These are phyloP conservation scores for Drosophila glabriapex DNA, from an alignment of 2,888 invertebrate genomes.

Conservation along the genomic window DNA sequence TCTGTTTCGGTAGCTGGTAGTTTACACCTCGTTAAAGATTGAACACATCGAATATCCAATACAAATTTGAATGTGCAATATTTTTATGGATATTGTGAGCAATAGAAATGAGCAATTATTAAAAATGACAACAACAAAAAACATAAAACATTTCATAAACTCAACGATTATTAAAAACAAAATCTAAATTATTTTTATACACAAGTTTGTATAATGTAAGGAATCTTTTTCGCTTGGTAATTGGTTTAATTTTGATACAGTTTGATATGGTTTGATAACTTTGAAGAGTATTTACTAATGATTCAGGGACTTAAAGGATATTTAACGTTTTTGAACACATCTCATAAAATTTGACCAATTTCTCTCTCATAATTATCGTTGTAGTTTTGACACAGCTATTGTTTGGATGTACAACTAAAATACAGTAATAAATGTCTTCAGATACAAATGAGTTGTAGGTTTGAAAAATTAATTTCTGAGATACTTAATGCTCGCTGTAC, in stretches of 20 bases:
- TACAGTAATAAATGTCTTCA: constrained; percentile 18
- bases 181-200: too few relatives aligned
- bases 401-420: not conserved
- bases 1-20: constrained; percentile 45
- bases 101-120: not conserved
- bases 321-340: not conserved
- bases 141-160: too few relatives aligned
- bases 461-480: not conserved
- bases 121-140: not conserved
- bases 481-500: constrained; percentile 20
- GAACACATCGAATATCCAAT: not conserved
- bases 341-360: not conserved
- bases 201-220: not conserved
- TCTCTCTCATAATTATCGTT: not conserved
- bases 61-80: not conserved
- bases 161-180: too few relatives aligned
- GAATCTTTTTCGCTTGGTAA: not conserved
- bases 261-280: not conserved
- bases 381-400: not conserved
- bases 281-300: not conserved
- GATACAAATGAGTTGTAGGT: constrained; percentile 11
- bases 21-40: constrained; percentile 64
- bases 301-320: not conserved
- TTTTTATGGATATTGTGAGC: not conserved
- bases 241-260: not conserved